Evolutionary conservation across 2,888 invertebrate genomes (phyloP), one percentile per base, ranked within the genome.

Genomic region (Mantis religiosa): DNA sequence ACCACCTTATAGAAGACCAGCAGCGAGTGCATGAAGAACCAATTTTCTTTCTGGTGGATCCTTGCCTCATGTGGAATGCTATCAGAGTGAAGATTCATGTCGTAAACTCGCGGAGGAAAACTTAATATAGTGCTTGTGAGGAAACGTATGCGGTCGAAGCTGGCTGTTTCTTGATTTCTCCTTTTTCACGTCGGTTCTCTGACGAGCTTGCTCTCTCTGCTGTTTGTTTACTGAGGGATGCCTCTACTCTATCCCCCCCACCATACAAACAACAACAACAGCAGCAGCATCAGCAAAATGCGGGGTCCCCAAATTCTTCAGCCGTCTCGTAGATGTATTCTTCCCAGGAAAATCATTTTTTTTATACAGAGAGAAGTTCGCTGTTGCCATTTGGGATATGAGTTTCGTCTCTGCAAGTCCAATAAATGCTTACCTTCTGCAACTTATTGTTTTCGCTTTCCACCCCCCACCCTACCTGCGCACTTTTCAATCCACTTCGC

Each of bases 311-410:
- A 71, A 71, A 71, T 71, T 71, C 54, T 71, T 71, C 54, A 71
- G 54, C 54, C 54, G 54, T 71, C 54, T 71, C 3, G 54, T 71
- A 12, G 41, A 41, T 41, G 41, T 41, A 71, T 71, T 71, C 34
- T 82, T 81, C 82, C 30, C 87, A 87, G 34, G 81, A 87, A 87
- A 87, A 87, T 82, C 82, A 82, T 41, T 87, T 87, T 41, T 87
- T 28, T 82, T 28, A 87, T 54, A 82, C 14, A 34, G 82, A 87
- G 82, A 86, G 71, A 86, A 30, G 71, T 86, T 71, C 54, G 54
- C 20, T 71, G 20, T 87, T 81, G 82, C 34, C 82, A 87, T 87
- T 86, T 87, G 87, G 25, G 82, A 87, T 87, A 87, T 87, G 87
- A 87, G 87, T 87, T 87, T 87, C 30, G 15, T 82, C 87, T 15